Evolutionary conservation across 2,797 vertebrate genomes (phyloP).

Genomic region (Sebastes baramenuke): DNA sequence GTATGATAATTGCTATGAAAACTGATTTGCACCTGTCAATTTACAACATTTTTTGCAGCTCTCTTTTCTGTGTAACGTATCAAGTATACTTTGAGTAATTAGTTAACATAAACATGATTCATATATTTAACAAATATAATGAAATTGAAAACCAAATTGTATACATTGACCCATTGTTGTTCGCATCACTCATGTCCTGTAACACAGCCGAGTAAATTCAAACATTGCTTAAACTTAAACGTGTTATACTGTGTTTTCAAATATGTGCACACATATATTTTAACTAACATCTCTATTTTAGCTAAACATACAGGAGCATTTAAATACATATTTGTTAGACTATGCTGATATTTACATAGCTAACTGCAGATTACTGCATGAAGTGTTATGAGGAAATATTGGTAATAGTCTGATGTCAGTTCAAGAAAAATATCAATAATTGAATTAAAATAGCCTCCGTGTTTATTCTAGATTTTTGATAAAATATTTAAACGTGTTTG

Average conservation of each 20-base stretch:
- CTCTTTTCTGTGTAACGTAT: not conserved
- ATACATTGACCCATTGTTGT: not conserved
- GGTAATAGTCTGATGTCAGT: not conserved
- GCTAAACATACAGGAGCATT: too few relatives aligned
- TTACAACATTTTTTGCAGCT: not conserved
- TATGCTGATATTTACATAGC: not conserved
- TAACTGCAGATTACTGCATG: not conserved
- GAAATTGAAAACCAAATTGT: not conserved
- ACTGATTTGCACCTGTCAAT: not conserved
- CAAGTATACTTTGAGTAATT: not conserved
- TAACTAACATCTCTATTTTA: too few relatives aligned
- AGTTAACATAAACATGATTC: not conserved
- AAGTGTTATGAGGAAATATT: not conserved
- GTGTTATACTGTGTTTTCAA: not conserved
- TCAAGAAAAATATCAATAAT: not conserved
- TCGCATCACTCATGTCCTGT: not conserved
- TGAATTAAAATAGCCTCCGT: not conserved
- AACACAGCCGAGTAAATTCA: not conserved
- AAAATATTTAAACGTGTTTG: too few relatives aligned
- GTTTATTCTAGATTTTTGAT: too few relatives aligned
- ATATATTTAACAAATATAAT: not conserved
- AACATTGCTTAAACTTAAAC: not conserved
- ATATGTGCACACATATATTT: too few relatives aligned
- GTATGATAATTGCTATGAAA: not conserved
- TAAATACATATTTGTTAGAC: too few relatives aligned